Conservation (phyloP, 1,140 invertebrate genomes). For the Thaumetopoea pityocampa region DNA sequence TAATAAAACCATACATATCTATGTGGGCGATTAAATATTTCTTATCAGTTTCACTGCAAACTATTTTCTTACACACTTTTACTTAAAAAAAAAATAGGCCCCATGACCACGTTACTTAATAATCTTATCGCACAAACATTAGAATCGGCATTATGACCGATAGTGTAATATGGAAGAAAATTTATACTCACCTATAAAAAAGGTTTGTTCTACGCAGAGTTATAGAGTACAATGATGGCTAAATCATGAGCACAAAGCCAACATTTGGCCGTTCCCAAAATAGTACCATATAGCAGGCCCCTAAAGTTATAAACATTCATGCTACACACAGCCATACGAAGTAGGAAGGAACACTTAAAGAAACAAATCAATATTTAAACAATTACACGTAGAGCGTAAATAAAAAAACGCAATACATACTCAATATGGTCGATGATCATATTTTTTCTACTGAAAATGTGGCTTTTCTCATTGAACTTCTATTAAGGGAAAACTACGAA, state of each 20-base stretch:
- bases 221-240: conserved; percentile 31
- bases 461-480: conserved; percentile 55
- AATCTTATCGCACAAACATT: conserved; percentile 17
- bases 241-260: conserved; percentile 46
- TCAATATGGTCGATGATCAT: conserved; percentile 49
- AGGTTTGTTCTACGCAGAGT: too few relatives aligned
- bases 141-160: conserved; percentile 10
- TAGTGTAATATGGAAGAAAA: too few relatives aligned
- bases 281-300: conserved; percentile 38
- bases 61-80: conserved; percentile 4
- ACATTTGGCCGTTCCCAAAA: conserved; percentile 60
- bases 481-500: conserved; percentile 44
- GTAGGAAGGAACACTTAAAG: conserved; percentile 23
- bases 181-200: too few relatives aligned
- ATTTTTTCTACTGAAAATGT: conserved; percentile 60
- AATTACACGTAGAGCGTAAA: conserved; percentile 38
- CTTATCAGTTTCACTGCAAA: neutral
- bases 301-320: conserved; percentile 61
- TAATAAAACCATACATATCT: too few relatives aligned
- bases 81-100: conserved; percentile 14
- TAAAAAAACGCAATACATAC: conserved; percentile 15
- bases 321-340: conserved; percentile 10
- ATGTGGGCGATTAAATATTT: too few relatives aligned
- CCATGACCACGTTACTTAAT: conserved; percentile 6
- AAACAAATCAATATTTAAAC: conserved; percentile 69